Evolutionary conservation across 2,113 vertebrate genomes (phyloP).

Genomic region (Sinocyclocheilus anophthalmus): DNA sequence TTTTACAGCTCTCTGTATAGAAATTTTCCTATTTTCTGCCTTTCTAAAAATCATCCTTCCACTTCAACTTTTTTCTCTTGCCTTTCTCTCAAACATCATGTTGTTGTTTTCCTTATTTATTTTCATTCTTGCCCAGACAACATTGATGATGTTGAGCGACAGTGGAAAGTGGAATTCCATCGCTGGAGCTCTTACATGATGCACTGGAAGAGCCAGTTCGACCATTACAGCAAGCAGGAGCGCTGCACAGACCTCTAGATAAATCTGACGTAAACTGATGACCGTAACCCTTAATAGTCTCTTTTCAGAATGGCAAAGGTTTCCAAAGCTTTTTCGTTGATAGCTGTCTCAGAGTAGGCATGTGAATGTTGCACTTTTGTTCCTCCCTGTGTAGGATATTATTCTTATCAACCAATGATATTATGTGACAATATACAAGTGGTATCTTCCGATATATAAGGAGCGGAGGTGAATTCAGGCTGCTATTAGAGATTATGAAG

Average conservation of each 20-base stretch:
- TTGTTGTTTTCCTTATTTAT: neutral
- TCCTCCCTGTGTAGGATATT: neutral
- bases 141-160: conserved; percentile 89
- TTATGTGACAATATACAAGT: neutral
- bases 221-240: conserved; percentile 95
- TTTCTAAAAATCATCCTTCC: neutral
- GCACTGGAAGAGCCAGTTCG: conserved; percentile 96
- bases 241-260: conserved; percentile 88
- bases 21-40: too few species aligned
- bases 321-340: conserved; percentile 40
- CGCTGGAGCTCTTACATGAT: conserved; percentile 96
- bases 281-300: conserved; percentile 57
- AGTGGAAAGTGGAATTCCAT: conserved; percentile 93
- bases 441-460: neutral
- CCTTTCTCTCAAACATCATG: neutral
- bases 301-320: conserved; percentile 33
- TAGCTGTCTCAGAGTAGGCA: conserved; percentile 15
- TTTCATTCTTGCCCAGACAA: conserved; percentile 75
- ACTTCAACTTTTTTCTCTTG: neutral
- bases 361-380: conserved; percentile 42
- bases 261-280: conserved; percentile 44
- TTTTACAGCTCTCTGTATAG: neutral
- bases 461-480: neutral
- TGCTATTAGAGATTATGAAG: conserved; percentile 63
- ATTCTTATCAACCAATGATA: neutral